Evolutionary conservation across 2,113 vertebrate species (phyloP), one percentile per base, ranked within the genome.

Genomic region (Oenanthe oenanthe): DNA sequence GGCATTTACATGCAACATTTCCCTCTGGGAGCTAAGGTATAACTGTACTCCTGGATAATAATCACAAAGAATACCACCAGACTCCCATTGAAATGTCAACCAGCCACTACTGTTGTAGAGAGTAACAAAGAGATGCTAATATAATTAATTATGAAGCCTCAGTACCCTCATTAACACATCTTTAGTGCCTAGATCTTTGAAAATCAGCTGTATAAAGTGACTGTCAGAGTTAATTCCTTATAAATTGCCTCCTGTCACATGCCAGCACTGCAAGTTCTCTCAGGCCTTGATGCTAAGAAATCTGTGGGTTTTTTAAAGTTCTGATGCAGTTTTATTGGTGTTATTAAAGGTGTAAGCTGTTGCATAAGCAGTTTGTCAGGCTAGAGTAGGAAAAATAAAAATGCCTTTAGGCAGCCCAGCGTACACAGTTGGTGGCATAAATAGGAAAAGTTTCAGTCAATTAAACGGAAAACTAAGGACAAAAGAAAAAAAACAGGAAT

Each of bases 61-160:
- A 97, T 48, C 86, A 95, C 89, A 96, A 96, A 97, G 94, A 96
- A 80, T 73, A 96, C 67, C 71, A 93, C 82, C 85, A 95, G 87
- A 76, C 89, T 89, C 58, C 85, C 76, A 96, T 90, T 97, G 94
- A 96, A 96, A 95, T 96, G 93, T 95, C 94, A 97, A 15, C 89
- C 89, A 90, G 87, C 78, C 92, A 91, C 78, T 83, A 40, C 77
- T 87, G 87, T 93, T 89, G 71, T 70, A 94, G 56, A 58, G 34
- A 79, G 78, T 92, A 93, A 97, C 94, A 96, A 96, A 95, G 95
- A 95, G 85, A 95, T 95, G 95, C 89, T 96, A 96, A 95, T 94
- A 94, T 95, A 88, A 96, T 95, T 97, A 97, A 96, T 96, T 94
- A 96, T 80, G 93, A 97, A 96, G 89, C 93, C 94, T 94, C 94